Evolutionary conservation across 2,113 vertebrate species (phyloP).

Genomic region (Festucalex cinctus): DNA sequence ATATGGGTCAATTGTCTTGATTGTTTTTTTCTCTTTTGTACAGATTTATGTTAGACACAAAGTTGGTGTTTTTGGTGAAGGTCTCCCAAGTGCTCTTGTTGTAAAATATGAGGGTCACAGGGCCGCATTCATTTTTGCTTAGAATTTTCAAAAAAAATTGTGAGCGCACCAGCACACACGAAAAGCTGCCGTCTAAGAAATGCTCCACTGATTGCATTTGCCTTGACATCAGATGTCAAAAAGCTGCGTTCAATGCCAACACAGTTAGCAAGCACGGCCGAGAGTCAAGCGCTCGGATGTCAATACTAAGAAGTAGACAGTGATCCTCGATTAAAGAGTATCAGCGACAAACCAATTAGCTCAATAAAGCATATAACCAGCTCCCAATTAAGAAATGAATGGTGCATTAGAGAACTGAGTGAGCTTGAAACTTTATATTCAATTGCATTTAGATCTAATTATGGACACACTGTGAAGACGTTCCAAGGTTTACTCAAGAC

Average conservation of each 20-base stretch:
- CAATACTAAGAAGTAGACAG: conserved; percentile 27
- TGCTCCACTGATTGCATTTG: conserved; percentile 29
- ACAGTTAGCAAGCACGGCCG: conserved; percentile 22
- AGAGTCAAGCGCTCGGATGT: conserved; percentile 31
- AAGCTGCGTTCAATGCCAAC: conserved; percentile 22
- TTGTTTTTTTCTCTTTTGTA: too few species aligned
- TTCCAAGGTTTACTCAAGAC: background rate
- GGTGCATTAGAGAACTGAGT: conserved; percentile 48
- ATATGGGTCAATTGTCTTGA: background rate
- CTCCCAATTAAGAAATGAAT: conserved; percentile 43
- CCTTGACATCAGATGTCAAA: conserved; percentile 44
- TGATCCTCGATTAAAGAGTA: conserved; percentile 37
- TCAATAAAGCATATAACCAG: conserved; percentile 60
- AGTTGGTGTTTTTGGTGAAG: too few species aligned
- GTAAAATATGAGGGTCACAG: too few species aligned
- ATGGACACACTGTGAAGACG: conserved; percentile 40
- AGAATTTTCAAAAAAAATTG: background rate
- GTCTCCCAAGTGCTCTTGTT: too few species aligned
- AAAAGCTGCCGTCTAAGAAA: conserved; percentile 34
- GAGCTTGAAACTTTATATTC: conserved; percentile 48
- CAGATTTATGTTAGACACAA: too few species aligned
- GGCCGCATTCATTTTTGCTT: too few species aligned
- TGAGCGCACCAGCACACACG: conserved; percentile 3
- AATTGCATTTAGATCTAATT: conserved; percentile 49
- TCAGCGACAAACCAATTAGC: conserved; percentile 29